phyloP scores from a whole-genome alignment of 2,113 vertebrate species.

The Tragelaphus buxtoni region DNA sequence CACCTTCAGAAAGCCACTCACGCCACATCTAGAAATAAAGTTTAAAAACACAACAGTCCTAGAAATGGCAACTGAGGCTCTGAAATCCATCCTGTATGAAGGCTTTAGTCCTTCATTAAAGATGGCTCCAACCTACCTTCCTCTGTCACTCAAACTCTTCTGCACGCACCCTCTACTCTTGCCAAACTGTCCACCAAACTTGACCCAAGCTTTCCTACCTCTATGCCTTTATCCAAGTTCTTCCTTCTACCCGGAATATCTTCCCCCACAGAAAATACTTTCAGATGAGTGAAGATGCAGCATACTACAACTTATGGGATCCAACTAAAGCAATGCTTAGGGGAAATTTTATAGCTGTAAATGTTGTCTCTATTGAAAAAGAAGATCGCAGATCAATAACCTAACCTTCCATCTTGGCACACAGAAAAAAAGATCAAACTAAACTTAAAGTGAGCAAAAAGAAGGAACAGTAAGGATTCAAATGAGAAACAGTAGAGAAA shows the following conservation, averaged over 20 bases:
- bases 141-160: not conserved
- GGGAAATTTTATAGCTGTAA: not conserved
- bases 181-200: not conserved
- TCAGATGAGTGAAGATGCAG: not conserved
- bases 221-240: not conserved
- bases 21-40: not conserved
- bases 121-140: not conserved
- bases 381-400: not conserved
- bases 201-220: not conserved
- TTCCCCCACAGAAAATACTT: not conserved
- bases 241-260: not conserved
- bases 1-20: not conserved
- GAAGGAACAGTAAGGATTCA: not conserved
- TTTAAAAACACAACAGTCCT: not conserved
- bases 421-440: not conserved
- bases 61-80: not conserved
- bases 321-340: not conserved
- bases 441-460: not conserved
- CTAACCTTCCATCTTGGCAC: not conserved
- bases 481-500: not conserved
- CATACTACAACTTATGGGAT: not conserved
- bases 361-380: not conserved
- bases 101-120: not conserved
- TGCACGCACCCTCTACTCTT: not conserved
- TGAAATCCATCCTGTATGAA: not conserved